Percentiles rank a stretch among this genome's conserved stretches.
These are phyloP conservation scores for Zootoca vivipara DNA, from an alignment of 2,113 vertebrate species.

Conservation along the genomic window DNA sequence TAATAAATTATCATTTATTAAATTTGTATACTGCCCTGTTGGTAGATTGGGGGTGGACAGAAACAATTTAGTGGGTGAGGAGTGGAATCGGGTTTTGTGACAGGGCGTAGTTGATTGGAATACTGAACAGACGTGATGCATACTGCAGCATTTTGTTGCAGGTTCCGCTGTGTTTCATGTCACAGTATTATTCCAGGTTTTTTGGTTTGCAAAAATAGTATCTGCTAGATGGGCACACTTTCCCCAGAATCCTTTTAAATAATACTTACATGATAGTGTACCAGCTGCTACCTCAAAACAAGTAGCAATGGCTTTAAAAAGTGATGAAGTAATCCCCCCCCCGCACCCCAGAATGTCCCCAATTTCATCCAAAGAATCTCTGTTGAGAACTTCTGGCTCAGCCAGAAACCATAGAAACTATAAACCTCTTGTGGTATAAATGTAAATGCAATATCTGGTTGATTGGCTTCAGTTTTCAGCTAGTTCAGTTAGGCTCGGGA, in stretches of 20 bases:
- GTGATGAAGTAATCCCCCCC: not conserved
- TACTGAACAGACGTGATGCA: not conserved
- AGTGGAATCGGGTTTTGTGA: not conserved
- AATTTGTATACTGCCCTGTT: too few species aligned
- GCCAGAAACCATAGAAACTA: not conserved
- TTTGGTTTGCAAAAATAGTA: not conserved
- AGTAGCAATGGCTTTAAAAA: not conserved
- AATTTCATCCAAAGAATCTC: not conserved
- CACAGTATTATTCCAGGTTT: not conserved
- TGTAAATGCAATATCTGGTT: not conserved
- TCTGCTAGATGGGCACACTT: not conserved
- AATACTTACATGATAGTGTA: too few species aligned
- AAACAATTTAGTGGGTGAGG: not conserved
- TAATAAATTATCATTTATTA: too few species aligned
- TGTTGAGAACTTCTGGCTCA: not conserved
- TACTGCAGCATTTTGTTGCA: not conserved
- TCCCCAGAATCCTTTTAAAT: not conserved
- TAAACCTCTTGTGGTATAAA: not conserved
- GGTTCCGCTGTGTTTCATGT: not conserved
- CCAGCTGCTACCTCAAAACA: too few species aligned
- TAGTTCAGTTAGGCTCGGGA: not conserved
- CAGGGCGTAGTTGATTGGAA: not conserved
- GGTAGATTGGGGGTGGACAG: too few species aligned
- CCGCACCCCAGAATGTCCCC: not conserved
- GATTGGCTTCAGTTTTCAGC: not conserved